These are phyloP conservation scores for Sylvilagus floridanus DNA, from an alignment of 2,797 vertebrate genomes.

Conservation along the genomic window DNA sequence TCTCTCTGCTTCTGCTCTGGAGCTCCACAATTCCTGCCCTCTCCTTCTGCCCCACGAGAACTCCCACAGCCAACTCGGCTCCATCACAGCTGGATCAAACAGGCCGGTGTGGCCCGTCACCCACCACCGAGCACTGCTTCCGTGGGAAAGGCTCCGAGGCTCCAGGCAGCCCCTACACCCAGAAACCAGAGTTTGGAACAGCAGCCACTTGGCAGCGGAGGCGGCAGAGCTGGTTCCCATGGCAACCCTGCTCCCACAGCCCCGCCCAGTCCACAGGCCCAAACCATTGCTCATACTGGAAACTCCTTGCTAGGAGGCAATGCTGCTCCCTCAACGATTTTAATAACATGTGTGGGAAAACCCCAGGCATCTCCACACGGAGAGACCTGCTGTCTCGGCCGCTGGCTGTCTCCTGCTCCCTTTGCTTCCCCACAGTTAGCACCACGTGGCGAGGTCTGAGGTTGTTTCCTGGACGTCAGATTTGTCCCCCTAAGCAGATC, in stretches of 20 bases:
- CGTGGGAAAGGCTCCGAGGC: conserved; percentile 63
- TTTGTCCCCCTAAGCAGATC: neutral
- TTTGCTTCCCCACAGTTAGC: neutral
- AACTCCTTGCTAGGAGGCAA: conserved; percentile 57
- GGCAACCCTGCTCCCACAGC: conserved; percentile 50
- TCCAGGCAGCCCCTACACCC: conserved; percentile 49
- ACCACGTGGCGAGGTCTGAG: neutral
- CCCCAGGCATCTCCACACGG: conserved; percentile 18
- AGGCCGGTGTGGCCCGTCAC: conserved; percentile 54
- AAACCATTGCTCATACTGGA: neutral
- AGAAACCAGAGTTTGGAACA: conserved; percentile 70
- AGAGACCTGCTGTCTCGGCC: neutral
- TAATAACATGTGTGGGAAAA: neutral
- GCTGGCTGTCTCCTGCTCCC: neutral
- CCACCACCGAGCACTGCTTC: conserved; percentile 64
- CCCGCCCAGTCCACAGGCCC: conserved; percentile 29
- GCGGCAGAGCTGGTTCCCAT: conserved; percentile 21
- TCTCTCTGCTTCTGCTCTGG: neutral
- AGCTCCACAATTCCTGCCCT: neutral
- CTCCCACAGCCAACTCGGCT: neutral
- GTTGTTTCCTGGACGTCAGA: neutral
- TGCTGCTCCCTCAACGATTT: neutral
- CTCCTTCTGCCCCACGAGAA: neutral
- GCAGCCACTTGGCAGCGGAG: conserved; percentile 8
- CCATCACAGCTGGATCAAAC: neutral